Base-by-base conservation (phyloP, 2,888 invertebrate species). In the Halictus quadricinctus region DNA sequence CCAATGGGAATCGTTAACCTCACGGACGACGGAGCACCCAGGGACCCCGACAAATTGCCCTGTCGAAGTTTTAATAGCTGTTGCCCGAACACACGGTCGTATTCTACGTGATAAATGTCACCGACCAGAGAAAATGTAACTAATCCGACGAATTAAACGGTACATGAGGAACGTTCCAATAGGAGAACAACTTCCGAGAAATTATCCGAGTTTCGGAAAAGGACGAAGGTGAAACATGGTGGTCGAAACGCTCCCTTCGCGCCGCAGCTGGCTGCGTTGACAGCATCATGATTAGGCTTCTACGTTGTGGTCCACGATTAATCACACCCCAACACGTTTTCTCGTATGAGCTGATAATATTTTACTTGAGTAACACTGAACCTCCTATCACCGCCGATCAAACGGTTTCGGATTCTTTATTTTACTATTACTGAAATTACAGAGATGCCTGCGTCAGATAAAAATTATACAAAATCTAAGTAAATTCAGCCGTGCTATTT, bases 11-110 rank as follows among this genome's bases (percentile, higher is more conserved):
- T 76, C 54, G 66, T 64, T 54, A 66, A 36, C 41, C 48, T 46
- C 0, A 18, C n/a, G 25, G 43, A 21, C 58, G 41, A 43, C 36
- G 29, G 46, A 41, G 36, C 58, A 58, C 7, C n/a, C n/a, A 25
- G 29, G 36, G 21, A n/a, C 4, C 10, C 2, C 64, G 72, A 48
- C 36, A 58, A 83, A 83, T 77, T 60, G 41, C 29, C n/a, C 21
- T 43, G n/a, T 77, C 41, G 18, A 83, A 83, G 83, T 83, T 82
- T 73, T 83, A 77, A 76, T 76, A 43, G 58, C 58, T 25, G 36
- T 36, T n/a, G n/a, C 46, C 8, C 13, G 48, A 10, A 36, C 46
- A 29, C n/a, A 12, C 13, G 66, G 43, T 41, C 73, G 25, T 18
- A 1, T 58, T 21, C 7, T 12, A 2, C 7, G 25, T 50, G 21